Percentiles rank a stretch among this genome's conserved stretches.
Evolutionary conservation across 1,140 invertebrate genomes (phyloP).

Genomic region (Agrypnia vestita): DNA sequence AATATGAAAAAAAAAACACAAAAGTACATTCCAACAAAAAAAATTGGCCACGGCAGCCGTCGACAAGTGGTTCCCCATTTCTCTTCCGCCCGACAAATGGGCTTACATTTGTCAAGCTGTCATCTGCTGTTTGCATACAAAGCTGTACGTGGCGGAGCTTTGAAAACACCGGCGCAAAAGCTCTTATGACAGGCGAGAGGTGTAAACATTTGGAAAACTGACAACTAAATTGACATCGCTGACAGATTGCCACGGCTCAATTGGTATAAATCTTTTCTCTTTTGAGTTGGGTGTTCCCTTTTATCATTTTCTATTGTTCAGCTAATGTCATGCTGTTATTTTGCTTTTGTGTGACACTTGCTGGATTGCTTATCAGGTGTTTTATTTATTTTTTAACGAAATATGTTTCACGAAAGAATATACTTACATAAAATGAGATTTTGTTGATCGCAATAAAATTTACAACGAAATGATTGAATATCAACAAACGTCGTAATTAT

Average conservation of each 20-base stretch:
- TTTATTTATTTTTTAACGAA: too few species aligned
- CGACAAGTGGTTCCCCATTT: constrained; percentile 6
- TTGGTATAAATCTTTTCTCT: constrained; percentile 31
- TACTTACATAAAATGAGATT: too few species aligned
- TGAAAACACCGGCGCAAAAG: background rate
- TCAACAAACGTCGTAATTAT: too few species aligned
- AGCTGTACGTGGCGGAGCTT: constrained; percentile 8
- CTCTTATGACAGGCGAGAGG: constrained; percentile 35
- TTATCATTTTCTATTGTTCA: constrained; percentile 18
- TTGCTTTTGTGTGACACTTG: background rate
- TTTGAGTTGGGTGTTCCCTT: constrained; percentile 24
- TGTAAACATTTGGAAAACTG: constrained; percentile 58
- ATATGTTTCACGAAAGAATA: too few species aligned
- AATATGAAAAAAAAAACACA: too few species aligned
- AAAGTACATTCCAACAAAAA: too few species aligned
- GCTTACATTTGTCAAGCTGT: constrained; percentile 44
- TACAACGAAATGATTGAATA: too few species aligned
- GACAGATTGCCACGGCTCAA: constrained; percentile 49
- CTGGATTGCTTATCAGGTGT: too few species aligned
- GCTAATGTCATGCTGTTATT: constrained; percentile 1
- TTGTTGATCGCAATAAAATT: too few species aligned
- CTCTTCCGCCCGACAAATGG: constrained; percentile 1
- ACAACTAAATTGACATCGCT: constrained; percentile 55
- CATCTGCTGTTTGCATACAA: constrained; percentile 44
- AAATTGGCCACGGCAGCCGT: background rate